Conservation (phyloP, 2,797 vertebrate species). For the Amniataba percoides region DNA sequence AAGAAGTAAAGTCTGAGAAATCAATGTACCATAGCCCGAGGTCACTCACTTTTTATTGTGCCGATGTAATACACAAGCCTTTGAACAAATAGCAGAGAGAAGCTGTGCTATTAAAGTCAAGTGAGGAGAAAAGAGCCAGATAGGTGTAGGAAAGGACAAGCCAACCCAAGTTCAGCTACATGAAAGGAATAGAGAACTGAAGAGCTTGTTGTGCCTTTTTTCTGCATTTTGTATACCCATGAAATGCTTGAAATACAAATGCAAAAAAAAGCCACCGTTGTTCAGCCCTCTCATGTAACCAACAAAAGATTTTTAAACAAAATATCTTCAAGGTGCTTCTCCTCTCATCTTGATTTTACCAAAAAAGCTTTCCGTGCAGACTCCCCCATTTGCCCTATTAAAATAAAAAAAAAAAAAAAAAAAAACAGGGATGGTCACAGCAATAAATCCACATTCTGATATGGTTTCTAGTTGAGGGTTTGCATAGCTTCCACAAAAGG, state of each 20-base stretch:
- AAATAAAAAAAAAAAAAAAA: neutral
- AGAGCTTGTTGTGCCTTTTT: slow-evolving; percentile 14
- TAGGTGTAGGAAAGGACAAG: slow-evolving; percentile 41
- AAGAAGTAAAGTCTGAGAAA: slow-evolving; percentile 68
- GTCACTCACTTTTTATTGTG: slow-evolving; percentile 65
- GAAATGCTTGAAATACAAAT: slow-evolving; percentile 10
- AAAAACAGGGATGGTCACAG: neutral
- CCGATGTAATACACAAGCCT: slow-evolving; percentile 57
- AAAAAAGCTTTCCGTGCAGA: neutral
- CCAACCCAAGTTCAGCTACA: slow-evolving; percentile 39
- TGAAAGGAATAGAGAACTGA: neutral
- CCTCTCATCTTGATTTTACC: neutral
- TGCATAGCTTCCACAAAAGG: neutral
- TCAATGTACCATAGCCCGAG: slow-evolving; percentile 55
- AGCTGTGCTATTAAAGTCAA: slow-evolving; percentile 43
- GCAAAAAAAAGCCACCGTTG: neutral
- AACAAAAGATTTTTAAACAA: neutral
- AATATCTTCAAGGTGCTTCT: neutral
- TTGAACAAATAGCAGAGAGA: slow-evolving; percentile 64
- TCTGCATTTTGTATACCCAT: neutral
- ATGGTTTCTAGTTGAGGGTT: neutral
- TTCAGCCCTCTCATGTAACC: neutral
- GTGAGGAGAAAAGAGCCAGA: slow-evolving; percentile 33
- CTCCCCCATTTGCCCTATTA: neutral
- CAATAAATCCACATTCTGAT: neutral